A percentile compares a stretch with the other conserved stretches of the same genome.
phyloP scores from a whole-genome alignment of 2,888 invertebrate species.

The Anthophora plumipes region DNA sequence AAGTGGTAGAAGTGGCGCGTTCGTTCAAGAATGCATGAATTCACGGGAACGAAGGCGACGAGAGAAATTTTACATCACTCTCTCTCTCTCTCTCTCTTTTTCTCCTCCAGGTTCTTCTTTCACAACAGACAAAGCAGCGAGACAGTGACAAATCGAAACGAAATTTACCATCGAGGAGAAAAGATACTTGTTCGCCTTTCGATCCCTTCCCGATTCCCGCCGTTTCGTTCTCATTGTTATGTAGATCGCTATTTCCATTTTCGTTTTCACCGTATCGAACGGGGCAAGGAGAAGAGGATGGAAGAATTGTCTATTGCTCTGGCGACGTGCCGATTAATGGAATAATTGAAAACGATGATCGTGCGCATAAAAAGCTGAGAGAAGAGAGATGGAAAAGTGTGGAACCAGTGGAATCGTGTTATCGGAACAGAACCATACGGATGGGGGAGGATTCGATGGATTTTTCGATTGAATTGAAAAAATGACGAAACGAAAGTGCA shows the following conservation, averaged over 20 bases:
- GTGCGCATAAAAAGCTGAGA: not conserved
- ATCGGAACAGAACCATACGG: not conserved
- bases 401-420: not conserved
- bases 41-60: constrained; percentile 15
- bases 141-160: constrained; percentile 53
- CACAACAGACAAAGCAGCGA: constrained; percentile 23
- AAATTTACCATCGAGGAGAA: constrained; percentile 34
- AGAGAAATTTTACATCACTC: constrained; percentile 31
- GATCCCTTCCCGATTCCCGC: constrained; percentile 4
- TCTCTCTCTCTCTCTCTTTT: constrained; percentile 1
- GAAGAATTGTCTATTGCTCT: not conserved
- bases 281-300: not conserved
- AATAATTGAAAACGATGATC: constrained; percentile 11
- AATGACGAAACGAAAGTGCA: constrained; percentile 5
- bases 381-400: too few species aligned
- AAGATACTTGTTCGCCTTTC: constrained; percentile 22
- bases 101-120: constrained; percentile 12
- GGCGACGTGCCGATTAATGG: constrained; percentile 20
- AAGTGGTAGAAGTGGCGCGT: constrained; percentile 4
- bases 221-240: constrained; percentile 12
- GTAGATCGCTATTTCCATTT: constrained; percentile 30
- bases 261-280: not conserved
- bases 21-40: constrained; percentile 33
- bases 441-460: too few species aligned
- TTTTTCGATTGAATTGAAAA: constrained; percentile 18